These are phyloP conservation scores for Centropristis striata DNA, from an alignment of 2,113 vertebrate species.

Conservation along the genomic window DNA sequence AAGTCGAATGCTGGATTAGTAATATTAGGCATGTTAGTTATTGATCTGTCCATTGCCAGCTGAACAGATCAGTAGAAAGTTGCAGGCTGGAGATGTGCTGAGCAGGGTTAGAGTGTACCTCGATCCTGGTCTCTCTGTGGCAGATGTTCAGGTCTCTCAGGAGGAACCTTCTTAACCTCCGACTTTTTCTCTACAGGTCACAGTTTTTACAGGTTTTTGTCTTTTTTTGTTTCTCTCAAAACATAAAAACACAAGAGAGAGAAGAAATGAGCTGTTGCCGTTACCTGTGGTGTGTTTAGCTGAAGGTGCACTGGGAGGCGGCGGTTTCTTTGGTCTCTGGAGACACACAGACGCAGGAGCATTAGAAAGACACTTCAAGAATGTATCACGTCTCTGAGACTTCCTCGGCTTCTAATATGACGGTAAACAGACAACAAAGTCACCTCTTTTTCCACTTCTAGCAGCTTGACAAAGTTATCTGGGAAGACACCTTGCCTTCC, in stretches of 20 bases:
- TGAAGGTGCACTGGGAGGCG: constrained; percentile 92
- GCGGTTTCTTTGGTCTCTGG: constrained; percentile 98
- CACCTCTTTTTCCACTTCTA: constrained; percentile 97
- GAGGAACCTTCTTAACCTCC: constrained; percentile 94
- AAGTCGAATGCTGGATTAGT: not conserved
- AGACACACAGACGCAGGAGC: constrained; percentile 58
- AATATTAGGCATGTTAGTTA: constrained; percentile 6
- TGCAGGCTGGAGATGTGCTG: not conserved
- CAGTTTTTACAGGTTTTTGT: constrained; percentile 57
- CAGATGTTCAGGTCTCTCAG: constrained; percentile 93
- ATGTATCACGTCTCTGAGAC: not conserved
- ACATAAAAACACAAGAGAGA: not conserved
- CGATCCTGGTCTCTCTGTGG: constrained; percentile 92
- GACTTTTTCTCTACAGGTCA: constrained; percentile 90
- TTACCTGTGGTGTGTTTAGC: constrained; percentile 91
- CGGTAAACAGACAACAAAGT: constrained; percentile 14
- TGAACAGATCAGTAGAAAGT: constrained; percentile 7
- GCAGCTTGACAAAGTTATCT: constrained; percentile 98
- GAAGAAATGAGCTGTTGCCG: constrained; percentile 70
- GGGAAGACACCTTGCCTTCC: constrained; percentile 95
- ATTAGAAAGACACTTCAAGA: not conserved
- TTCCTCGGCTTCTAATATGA: not conserved
- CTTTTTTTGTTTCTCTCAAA: not conserved
- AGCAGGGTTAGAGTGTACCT: constrained; percentile 84
- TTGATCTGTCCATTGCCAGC: not conserved